Evolutionary conservation across 2,113 vertebrate genomes (phyloP), one percentile per base, ranked within the genome.

Genomic region (Pomatorhinus ruficollis): DNA sequence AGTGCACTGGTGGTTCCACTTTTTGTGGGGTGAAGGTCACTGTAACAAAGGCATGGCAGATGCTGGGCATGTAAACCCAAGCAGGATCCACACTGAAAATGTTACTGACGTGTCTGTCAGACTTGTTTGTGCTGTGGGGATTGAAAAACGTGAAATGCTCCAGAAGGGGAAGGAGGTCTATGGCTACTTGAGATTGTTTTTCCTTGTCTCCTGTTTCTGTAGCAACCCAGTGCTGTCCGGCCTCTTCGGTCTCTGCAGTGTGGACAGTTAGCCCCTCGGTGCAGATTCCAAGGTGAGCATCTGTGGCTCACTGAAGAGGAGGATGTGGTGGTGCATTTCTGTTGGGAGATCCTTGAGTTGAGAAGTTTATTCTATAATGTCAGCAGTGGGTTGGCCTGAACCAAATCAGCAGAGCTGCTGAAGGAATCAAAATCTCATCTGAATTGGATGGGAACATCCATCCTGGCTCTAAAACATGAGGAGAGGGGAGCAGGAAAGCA

Each of bases 21-120:
- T 83, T 66, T 50, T 97, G 97, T 0, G 99, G 99, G 30, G 97
- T 97, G 95, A 99, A 99, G 88, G 94, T 97, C 83, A 99, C 97
- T 0, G 95, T 98, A 18, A 93, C 98, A 45, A 98, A 99, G n/a
- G 95, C 59, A 3, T 99, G 97, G 0, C 98, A 99, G 71, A 85
- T 97, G 57, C 98, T 97, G 12, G 98, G 95, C 44, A 99, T 95
- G 5, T 37, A 98, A 96, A 99, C 97, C 53, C 95, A 97, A 33
- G 83, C 27, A 2, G 98, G 97, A 52, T 98, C 93, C 95, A 99
- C 92, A 23, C 98, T 97, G 78, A 99, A 99, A 85, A 98, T 87
- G 12, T 99, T 98, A 0, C 24, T 35, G 39, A 91, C 0, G 0
- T 52, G 6, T 52, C 45, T 52, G 22, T 52, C 45, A 68, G 53